Percentiles rank a stretch among this genome's conserved stretches.
These are phyloP conservation scores for Drosophila quinaria DNA, from an alignment of 2,888 invertebrate species.

Conservation along the genomic window DNA sequence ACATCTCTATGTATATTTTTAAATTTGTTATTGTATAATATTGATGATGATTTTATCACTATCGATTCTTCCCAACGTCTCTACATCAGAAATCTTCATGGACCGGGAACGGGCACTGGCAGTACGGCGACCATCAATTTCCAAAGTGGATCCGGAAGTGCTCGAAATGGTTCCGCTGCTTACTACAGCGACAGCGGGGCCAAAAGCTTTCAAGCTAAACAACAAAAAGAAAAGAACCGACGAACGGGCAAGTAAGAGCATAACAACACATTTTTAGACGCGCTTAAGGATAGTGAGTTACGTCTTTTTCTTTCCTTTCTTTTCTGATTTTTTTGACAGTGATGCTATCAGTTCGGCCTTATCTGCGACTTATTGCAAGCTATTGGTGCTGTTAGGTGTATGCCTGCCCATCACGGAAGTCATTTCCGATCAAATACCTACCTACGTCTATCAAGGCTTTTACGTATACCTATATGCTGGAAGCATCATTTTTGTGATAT, in stretches of 20 bases:
- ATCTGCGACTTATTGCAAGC: slow-evolving; percentile 94
- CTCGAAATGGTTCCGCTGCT: slow-evolving; percentile 69
- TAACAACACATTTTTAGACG: neutral
- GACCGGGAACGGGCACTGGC: slow-evolving; percentile 77
- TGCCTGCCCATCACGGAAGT: slow-evolving; percentile 95
- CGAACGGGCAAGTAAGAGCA: slow-evolving; percentile 86
- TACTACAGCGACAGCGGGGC: slow-evolving; percentile 72
- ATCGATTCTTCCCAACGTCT: neutral
- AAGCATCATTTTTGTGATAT: slow-evolving; percentile 91
- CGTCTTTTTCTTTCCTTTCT: neutral
- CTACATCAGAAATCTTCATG: slow-evolving; percentile 61
- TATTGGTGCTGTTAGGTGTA: slow-evolving; percentile 93
- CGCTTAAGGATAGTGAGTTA: neutral
- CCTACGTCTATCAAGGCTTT: slow-evolving; percentile 93
- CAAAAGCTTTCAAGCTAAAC: slow-evolving; percentile 81
- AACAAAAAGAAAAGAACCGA: slow-evolving; percentile 85
- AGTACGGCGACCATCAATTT: slow-evolving; percentile 83
- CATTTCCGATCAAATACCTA: slow-evolving; percentile 91
- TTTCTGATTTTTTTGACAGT: slow-evolving; percentile 81
- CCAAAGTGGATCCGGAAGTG: slow-evolving; percentile 69
- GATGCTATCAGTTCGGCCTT: slow-evolving; percentile 91
- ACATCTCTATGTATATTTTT: too few relatives aligned
- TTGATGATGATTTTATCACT: neutral
- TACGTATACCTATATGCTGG: slow-evolving; percentile 93
- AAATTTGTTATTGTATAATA: too few relatives aligned